These are phyloP conservation scores for Lutjanus argentimaculatus DNA, from an alignment of 2,797 vertebrate species.

Conservation along the genomic window DNA sequence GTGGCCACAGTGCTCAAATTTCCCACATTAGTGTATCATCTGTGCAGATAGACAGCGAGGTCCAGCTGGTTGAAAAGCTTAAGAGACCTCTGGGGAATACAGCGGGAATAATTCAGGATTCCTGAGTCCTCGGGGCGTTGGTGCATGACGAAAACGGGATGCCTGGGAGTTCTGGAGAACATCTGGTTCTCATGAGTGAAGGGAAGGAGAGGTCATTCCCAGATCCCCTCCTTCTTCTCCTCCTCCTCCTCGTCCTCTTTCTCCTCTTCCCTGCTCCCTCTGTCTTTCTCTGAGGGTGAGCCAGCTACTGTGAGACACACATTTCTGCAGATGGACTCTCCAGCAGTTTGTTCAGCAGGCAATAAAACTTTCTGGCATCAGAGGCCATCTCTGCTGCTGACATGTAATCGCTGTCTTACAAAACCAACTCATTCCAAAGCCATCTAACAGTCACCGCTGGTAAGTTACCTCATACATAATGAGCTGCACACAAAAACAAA, in stretches of 20 bases:
- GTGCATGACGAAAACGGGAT: slow-evolving; percentile 57
- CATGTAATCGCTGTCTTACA: neutral
- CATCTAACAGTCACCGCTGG: neutral
- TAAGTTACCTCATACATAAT: neutral
- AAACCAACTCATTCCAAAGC: slow-evolving; percentile 2
- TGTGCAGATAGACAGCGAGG: slow-evolving; percentile 31
- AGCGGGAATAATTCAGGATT: slow-evolving; percentile 55
- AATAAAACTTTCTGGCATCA: slow-evolving; percentile 17
- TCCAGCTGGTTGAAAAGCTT: slow-evolving; percentile 62
- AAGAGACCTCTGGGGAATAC: slow-evolving; percentile 35
- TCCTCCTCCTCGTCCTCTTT: neutral
- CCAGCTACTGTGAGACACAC: slow-evolving; percentile 58
- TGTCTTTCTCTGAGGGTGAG: slow-evolving; percentile 32
- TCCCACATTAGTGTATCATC: slow-evolving; percentile 40
- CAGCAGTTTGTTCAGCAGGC: slow-evolving; percentile 27
- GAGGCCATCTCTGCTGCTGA: neutral
- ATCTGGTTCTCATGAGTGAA: slow-evolving; percentile 79
- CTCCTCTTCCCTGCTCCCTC: neutral
- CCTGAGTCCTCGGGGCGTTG: slow-evolving; percentile 50
- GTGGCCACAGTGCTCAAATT: neutral
- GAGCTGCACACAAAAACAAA: slow-evolving; percentile 2
- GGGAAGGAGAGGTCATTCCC: slow-evolving; percentile 63
- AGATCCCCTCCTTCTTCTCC: slow-evolving; percentile 29
- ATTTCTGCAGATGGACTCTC: slow-evolving; percentile 26
- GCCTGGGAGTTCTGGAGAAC: slow-evolving; percentile 70